These are phyloP conservation scores for Mus spretus DNA, from an alignment of 2,797 vertebrate species.

Conservation along the genomic window DNA sequence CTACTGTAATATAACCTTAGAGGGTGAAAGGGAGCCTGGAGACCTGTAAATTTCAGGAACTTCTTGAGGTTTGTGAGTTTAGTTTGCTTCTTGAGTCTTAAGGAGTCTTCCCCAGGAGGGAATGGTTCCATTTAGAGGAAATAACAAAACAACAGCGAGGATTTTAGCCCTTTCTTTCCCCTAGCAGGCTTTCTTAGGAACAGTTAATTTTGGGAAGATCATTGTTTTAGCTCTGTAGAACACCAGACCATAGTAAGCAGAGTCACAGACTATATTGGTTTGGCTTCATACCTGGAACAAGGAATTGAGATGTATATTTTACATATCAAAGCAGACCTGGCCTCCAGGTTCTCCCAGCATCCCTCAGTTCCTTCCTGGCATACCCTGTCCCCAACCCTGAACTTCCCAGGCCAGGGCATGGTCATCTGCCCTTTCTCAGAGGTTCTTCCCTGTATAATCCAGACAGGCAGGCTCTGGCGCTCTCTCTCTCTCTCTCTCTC, in stretches of 20 bases:
- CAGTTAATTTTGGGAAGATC: neutral
- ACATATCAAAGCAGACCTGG: neutral
- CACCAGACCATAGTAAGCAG: neutral
- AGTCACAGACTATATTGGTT: neutral
- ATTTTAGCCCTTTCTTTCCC: neutral
- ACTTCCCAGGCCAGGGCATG: neutral
- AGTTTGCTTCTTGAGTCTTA: too few relatives aligned
- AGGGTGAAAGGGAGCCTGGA: neutral
- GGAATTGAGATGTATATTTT: neutral
- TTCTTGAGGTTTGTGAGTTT: neutral
- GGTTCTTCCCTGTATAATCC: neutral
- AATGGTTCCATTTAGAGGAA: neutral
- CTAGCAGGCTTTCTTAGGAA: too few relatives aligned
- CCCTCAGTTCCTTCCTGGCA: neutral
- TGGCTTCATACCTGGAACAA: neutral
- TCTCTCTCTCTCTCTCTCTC: too few relatives aligned
- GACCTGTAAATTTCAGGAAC: neutral
- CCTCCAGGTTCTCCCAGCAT: neutral
- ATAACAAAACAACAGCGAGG: neutral
- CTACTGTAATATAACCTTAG: neutral
- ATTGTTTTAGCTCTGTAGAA: neutral
- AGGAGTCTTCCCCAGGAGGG: neutral
- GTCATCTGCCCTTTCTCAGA: neutral
- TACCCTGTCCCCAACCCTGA: too few relatives aligned
- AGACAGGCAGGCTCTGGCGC: neutral